Evolutionary conservation across 2,113 vertebrate species (phyloP).

Genomic region (Dipodomys merriami): DNA sequence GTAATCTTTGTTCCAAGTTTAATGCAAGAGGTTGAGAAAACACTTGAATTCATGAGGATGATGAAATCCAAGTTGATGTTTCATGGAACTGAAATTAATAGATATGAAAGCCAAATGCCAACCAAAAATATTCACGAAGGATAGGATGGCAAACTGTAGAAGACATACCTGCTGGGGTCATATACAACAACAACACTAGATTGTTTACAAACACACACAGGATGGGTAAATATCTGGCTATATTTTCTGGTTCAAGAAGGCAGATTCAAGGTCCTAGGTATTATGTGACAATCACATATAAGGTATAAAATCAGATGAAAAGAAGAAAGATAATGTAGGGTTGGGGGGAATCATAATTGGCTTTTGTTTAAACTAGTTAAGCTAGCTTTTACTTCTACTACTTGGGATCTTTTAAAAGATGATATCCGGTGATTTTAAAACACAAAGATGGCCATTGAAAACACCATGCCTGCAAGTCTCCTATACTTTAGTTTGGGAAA

Average conservation of each 20-base stretch:
- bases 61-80: neutral
- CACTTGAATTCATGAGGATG: neutral
- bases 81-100: neutral
- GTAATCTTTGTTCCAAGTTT: neutral
- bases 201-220: too few relatives aligned
- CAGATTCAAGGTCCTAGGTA: too few relatives aligned
- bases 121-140: neutral
- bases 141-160: neutral
- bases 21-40: neutral
- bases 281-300: too few relatives aligned
- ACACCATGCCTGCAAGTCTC: neutral
- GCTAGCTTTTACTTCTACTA: neutral
- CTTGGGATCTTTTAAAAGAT: neutral
- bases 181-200: too few relatives aligned
- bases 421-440: neutral
- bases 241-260: neutral
- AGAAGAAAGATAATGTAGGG: too few relatives aligned
- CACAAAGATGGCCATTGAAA: neutral
- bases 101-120: neutral
- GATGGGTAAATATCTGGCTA: neutral
- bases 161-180: neutral
- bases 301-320: neutral
- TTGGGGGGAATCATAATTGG: neutral
- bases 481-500: too few relatives aligned
- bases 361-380: neutral